Percentiles rank a stretch among this genome's conserved stretches.
Evolutionary conservation across 1,140 invertebrate species (phyloP).

Genomic region (Drosophila oshimai): DNA sequence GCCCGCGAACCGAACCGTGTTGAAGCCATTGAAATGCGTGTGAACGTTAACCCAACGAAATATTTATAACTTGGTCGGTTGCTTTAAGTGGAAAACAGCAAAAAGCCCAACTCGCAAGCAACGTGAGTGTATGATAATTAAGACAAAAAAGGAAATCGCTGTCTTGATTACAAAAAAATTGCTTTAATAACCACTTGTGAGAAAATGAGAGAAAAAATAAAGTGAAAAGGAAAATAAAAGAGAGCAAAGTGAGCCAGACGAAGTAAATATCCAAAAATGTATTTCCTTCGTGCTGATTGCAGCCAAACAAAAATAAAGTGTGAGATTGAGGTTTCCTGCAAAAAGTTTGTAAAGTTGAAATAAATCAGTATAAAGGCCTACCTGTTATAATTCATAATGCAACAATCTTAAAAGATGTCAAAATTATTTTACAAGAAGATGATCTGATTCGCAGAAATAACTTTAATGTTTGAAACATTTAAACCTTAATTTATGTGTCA

Average conservation of each 20-base stretch:
- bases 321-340: no score
- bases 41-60: constrained; percentile 13
- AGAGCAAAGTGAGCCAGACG: no score
- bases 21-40: constrained; percentile 38
- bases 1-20: background rate
- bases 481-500: background rate
- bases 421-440: no score
- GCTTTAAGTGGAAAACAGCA: constrained; percentile 3
- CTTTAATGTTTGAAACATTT: no score
- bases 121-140: constrained; percentile 13
- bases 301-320: no score
- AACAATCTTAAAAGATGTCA: no score
- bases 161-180: constrained; percentile 22
- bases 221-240: background rate
- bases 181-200: background rate
- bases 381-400: no score
- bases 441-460: no score
- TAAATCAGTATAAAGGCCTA: no score
- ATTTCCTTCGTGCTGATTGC: no score
- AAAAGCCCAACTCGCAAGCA: background rate
- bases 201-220: background rate
- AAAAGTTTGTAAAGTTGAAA: no score
- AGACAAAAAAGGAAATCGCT: background rate
- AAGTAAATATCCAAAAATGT: background rate
- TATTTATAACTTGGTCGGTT: background rate